phyloP scores from a whole-genome alignment of 2,797 vertebrate genomes.

The Falco novaeseelandiae region DNA sequence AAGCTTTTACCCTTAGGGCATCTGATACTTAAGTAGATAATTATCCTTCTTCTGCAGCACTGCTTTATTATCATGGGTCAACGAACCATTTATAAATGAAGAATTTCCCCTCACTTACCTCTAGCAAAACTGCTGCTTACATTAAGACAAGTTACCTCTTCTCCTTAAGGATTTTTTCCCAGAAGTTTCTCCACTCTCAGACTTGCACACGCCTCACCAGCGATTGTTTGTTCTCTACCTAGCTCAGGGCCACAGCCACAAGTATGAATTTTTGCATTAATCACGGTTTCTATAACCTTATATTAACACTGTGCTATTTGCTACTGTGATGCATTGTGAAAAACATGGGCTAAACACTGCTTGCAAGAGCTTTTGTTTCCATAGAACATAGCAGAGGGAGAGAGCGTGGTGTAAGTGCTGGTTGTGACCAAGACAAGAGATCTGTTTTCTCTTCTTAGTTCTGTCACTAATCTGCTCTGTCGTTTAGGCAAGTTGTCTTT shows the following conservation, averaged over 20 bases:
- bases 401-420: background rate
- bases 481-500: background rate
- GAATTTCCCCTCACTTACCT: constrained; percentile 76
- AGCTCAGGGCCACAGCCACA: background rate
- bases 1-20: constrained; percentile 70
- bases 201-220: rapidly evolving
- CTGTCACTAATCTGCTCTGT: background rate
- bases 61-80: constrained; percentile 79
- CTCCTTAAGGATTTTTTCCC: background rate
- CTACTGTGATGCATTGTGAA: background rate
- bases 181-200: background rate
- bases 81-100: constrained; percentile 76
- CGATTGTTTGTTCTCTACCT: background rate
- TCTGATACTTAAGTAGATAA: constrained; percentile 80
- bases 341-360: background rate
- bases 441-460: background rate
- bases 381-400: background rate
- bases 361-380: background rate
- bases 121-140: constrained; percentile 63
- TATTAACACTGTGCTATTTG: background rate
- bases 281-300: background rate
- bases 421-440: background rate
- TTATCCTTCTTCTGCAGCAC: constrained; percentile 73
- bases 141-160: constrained; percentile 26
- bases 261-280: background rate